Percentiles rank a stretch among this genome's conserved stretches.
phyloP scores from a whole-genome alignment of 2,888 invertebrate species.

The Acrocera orbiculus region DNA sequence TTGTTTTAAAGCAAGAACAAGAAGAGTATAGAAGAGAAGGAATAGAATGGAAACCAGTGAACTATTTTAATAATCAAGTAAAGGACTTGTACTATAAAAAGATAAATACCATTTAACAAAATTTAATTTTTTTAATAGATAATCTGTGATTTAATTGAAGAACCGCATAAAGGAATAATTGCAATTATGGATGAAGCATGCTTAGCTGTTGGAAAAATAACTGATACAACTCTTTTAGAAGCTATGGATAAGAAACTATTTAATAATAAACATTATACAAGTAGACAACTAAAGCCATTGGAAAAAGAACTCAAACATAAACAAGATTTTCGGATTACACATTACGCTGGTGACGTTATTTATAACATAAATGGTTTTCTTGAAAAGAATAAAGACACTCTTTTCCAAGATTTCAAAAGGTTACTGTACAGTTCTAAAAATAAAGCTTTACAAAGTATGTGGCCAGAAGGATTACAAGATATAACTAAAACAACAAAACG shows the following conservation, averaged over 20 bases:
- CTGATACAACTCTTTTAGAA: slow-evolving; percentile 66
- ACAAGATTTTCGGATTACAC: slow-evolving; percentile 67
- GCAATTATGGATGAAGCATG: slow-evolving; percentile 97
- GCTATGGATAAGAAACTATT: slow-evolving; percentile 82
- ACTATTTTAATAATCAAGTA: slow-evolving; percentile 92
- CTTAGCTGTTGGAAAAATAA: slow-evolving; percentile 84
- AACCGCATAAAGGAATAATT: slow-evolving; percentile 76
- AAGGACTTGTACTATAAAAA: not conserved
- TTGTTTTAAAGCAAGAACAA: slow-evolving; percentile 95
- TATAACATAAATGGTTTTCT: slow-evolving; percentile 82
- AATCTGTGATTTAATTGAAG: slow-evolving; percentile 91
- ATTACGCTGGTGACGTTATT: slow-evolving; percentile 94
- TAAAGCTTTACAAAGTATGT: slow-evolving; percentile 65
- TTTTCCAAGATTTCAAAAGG: slow-evolving; percentile 94
- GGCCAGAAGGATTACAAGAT: slow-evolving; percentile 90
- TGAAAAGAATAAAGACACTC: slow-evolving; percentile 92
- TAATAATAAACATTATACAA: slow-evolving; percentile 78
- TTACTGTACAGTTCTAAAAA: slow-evolving; percentile 71
- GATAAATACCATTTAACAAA: not conserved
- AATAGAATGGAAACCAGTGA: slow-evolving; percentile 85
- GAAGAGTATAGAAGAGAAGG: slow-evolving; percentile 93
- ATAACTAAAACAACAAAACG: slow-evolving; percentile 86
- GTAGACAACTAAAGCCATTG: slow-evolving; percentile 62
- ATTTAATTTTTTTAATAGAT: slow-evolving; percentile 23
- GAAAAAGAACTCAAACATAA: slow-evolving; percentile 66